These are phyloP conservation scores for Neotragus pygmaeus DNA, from an alignment of 2,113 vertebrate species.

Conservation along the genomic window DNA sequence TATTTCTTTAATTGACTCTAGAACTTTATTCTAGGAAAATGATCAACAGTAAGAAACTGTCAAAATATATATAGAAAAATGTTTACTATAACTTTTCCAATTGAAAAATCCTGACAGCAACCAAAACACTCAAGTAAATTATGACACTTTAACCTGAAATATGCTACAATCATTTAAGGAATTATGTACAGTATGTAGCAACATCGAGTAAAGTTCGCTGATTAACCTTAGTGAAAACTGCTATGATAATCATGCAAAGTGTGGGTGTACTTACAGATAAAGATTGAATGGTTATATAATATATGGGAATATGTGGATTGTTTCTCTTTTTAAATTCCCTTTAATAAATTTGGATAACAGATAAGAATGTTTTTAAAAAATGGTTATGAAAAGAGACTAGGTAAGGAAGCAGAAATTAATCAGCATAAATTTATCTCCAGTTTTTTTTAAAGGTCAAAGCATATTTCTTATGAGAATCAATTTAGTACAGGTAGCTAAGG, in stretches of 20 bases:
- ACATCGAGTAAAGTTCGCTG: neutral
- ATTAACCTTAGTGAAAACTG: neutral
- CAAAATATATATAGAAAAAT: neutral
- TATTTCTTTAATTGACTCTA: neutral
- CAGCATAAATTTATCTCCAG: neutral
- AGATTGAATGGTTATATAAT: neutral
- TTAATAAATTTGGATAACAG: neutral
- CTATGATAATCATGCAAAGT: neutral
- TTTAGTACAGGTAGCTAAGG: neutral
- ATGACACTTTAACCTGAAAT: neutral
- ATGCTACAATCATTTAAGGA: neutral
- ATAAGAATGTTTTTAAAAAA: neutral
- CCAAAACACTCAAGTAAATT: neutral
- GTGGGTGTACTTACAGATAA: neutral
- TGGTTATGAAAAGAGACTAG: neutral
- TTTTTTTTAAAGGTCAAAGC: neutral
- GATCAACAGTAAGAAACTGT: neutral
- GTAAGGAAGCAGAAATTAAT: neutral
- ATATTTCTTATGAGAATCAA: neutral
- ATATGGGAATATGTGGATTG: neutral
- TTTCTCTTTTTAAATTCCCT: neutral
- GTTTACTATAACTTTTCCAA: neutral
- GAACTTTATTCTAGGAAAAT: neutral
- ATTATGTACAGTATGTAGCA: neutral
- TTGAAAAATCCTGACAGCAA: neutral